A percentile compares a stretch with the other conserved stretches of the same genome.
Evolutionary conservation across 2,888 invertebrate species (phyloP).

Genomic region (Drosophila eohydei): DNA sequence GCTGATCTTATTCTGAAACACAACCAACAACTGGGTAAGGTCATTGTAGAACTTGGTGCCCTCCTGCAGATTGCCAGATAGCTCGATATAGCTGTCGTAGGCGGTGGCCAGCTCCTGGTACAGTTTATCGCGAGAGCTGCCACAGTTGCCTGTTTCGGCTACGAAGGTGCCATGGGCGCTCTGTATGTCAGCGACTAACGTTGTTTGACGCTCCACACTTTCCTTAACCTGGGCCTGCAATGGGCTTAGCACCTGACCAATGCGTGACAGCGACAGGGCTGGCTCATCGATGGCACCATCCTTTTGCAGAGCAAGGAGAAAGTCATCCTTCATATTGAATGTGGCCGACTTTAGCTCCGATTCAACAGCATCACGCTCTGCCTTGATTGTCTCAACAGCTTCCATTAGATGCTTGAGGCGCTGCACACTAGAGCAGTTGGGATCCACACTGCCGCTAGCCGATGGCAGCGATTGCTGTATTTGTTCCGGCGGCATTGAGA

Average conservation of each 20-base stretch:
- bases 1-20: slow-evolving; percentile 98
- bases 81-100: slow-evolving; percentile 96
- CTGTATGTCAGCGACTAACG: slow-evolving; percentile 89
- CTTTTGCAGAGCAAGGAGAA: slow-evolving; percentile 90
- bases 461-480: slow-evolving; percentile 90
- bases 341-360: slow-evolving; percentile 92
- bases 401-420: slow-evolving; percentile 92
- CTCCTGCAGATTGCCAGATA: slow-evolving; percentile 96
- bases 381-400: slow-evolving; percentile 92
- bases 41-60: slow-evolving; percentile 98
- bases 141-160: slow-evolving; percentile 88
- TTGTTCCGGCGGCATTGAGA: slow-evolving; percentile 90
- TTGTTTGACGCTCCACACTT: slow-evolving; percentile 90
- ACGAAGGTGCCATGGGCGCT: slow-evolving; percentile 84
- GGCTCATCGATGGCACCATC: slow-evolving; percentile 93
- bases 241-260: slow-evolving; percentile 91
- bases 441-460: slow-evolving; percentile 86
- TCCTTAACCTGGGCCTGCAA: slow-evolving; percentile 92
- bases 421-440: slow-evolving; percentile 87
- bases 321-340: slow-evolving; percentile 92
- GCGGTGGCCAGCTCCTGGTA: slow-evolving; percentile 95
- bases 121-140: slow-evolving; percentile 90
- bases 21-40: slow-evolving; percentile 95
- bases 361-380: slow-evolving; percentile 95
- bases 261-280: slow-evolving; percentile 88